These are phyloP conservation scores for Cydia fagiglandana DNA, from an alignment of 1,140 invertebrate genomes.

Conservation along the genomic window DNA sequence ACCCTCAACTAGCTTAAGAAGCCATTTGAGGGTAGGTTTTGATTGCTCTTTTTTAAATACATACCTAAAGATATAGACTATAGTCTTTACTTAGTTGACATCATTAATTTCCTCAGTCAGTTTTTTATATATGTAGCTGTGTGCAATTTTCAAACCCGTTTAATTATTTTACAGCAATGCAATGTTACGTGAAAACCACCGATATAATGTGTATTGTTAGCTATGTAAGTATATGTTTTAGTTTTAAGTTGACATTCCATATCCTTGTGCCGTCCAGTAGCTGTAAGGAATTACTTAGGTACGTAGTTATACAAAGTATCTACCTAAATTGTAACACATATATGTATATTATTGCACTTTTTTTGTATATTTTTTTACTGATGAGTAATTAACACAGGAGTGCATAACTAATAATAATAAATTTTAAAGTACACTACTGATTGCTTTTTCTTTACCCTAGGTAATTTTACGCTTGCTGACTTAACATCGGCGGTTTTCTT, in stretches of 20 bases:
- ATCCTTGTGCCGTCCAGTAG: slow-evolving; percentile 24
- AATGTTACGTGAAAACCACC: slow-evolving; percentile 3
- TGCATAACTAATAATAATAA: background rate
- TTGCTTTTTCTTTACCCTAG: background rate
- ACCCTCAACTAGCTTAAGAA: no score
- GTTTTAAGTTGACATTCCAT: slow-evolving; percentile 25
- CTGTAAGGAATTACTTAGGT: background rate
- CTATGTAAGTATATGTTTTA: background rate
- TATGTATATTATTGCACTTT: background rate
- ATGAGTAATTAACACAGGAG: background rate
- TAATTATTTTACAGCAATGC: background rate
- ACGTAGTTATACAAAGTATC: background rate
- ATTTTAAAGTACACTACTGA: background rate
- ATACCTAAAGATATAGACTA: no score
- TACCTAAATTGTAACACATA: background rate
- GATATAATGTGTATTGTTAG: background rate
- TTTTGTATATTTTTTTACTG: slow-evolving; percentile 8
- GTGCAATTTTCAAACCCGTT: background rate
- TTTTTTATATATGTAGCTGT: background rate
- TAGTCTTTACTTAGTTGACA: no score
- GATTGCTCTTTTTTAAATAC: no score
- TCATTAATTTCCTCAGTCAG: no score
- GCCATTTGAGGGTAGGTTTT: no score
- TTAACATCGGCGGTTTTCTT: no score
- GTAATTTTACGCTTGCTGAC: no score